phyloP scores from a whole-genome alignment of 2,888 invertebrate species.

The Piscicola geometra region DNA sequence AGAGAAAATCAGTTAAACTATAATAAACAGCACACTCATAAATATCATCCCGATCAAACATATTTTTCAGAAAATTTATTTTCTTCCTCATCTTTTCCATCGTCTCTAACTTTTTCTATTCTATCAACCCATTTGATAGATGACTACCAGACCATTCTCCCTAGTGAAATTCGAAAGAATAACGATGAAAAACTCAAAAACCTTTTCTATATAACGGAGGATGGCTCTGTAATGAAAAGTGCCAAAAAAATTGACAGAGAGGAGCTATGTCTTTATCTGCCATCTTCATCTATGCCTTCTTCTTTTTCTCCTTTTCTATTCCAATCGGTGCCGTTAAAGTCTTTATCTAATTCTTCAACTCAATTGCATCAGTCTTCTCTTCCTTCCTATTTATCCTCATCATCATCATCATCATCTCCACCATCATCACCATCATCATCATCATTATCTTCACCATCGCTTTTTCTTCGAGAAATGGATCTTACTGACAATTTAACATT shows the following conservation, averaged over 20 bases:
- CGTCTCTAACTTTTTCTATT: neutral
- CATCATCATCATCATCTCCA: too few species aligned
- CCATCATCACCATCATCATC: too few species aligned
- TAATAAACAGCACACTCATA: too few species aligned
- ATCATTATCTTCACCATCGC: too few species aligned
- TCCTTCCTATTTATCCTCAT: too few species aligned
- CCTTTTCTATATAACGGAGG: neutral
- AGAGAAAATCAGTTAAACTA: neutral
- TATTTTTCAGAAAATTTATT: too few species aligned
- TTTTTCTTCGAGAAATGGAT: neutral
- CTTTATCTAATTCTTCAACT: too few species aligned
- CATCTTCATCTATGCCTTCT: slow-evolving; percentile 1
- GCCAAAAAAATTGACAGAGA: neutral
- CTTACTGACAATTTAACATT: neutral
- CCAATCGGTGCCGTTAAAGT: too few species aligned
- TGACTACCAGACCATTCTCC: neutral
- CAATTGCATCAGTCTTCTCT: too few species aligned
- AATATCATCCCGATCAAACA: too few species aligned
- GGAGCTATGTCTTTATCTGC: neutral
- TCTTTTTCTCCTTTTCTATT: neutral
- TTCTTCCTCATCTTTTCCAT: neutral
- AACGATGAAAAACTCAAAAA: neutral
- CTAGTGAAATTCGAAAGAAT: neutral
- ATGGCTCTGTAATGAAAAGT: neutral
- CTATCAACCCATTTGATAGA: slow-evolving; percentile 5